Evolutionary conservation across 2,888 invertebrate species (phyloP).

Genomic region (Cerastis leucographa): DNA sequence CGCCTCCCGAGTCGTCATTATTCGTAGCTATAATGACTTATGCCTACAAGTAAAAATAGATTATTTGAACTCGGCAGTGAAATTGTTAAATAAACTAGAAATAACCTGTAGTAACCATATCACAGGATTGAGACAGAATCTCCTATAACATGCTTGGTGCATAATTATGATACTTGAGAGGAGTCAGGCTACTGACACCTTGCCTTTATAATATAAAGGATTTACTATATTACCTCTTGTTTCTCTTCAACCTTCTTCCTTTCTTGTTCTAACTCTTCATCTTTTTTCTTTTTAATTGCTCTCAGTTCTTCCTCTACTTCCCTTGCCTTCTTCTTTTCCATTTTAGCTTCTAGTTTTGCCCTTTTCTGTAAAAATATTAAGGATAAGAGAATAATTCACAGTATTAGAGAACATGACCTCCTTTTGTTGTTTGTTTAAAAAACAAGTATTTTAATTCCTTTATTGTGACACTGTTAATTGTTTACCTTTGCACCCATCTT

Average conservation of each 20-base stretch:
- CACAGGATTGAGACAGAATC: neutral
- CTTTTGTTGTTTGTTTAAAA: neutral
- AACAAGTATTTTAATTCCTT: too few species aligned
- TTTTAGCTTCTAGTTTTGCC: constrained; percentile 98
- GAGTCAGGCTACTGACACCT: neutral
- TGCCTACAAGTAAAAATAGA: too few species aligned
- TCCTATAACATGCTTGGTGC: neutral
- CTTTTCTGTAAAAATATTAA: constrained; percentile 92
- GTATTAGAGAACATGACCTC: neutral
- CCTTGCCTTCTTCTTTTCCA: constrained; percentile 95
- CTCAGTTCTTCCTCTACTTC: constrained; percentile 95
- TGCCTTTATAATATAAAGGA: neutral
- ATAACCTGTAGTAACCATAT: neutral
- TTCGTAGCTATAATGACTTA: too few species aligned
- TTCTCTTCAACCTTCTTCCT: constrained; percentile 93
- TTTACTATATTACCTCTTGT: constrained; percentile 83
- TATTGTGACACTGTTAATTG: neutral
- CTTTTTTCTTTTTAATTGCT: constrained; percentile 94
- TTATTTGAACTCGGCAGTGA: too few species aligned
- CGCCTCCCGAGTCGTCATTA: too few species aligned
- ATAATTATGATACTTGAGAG: neutral
- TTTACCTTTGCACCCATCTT: constrained; percentile 96
- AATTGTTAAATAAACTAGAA: neutral
- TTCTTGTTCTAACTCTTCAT: constrained; percentile 94
- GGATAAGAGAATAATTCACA: neutral